phyloP scores from a whole-genome alignment of 2,888 invertebrate genomes.

The Stictocephala bisonia region DNA sequence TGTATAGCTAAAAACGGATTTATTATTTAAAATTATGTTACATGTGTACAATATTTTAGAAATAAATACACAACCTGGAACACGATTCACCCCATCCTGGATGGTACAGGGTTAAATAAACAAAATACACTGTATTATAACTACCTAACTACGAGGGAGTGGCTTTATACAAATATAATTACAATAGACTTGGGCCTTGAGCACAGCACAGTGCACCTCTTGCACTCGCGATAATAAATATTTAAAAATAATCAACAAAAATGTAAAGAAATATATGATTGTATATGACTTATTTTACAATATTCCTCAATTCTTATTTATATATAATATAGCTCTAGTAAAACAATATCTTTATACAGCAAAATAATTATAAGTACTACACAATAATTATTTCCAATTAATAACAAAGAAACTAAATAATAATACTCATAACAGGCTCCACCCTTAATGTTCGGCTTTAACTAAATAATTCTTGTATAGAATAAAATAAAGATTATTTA shows the following conservation, averaged over 20 bases:
- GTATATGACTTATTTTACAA: slow-evolving; percentile 38
- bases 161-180: slow-evolving; percentile 40
- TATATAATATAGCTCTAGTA: not conserved
- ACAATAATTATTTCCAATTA: slow-evolving; percentile 13
- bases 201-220: not conserved
- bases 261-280: slow-evolving; percentile 18
- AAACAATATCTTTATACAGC: slow-evolving; percentile 33
- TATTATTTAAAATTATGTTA: slow-evolving; percentile 46
- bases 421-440: no score
- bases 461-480: no score
- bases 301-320: slow-evolving; percentile 27
- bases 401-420: not conserved
- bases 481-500: no score
- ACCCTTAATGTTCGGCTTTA: no score
- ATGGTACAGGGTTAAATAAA: not conserved
- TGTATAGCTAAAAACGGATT: slow-evolving; percentile 46
- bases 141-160: slow-evolving; percentile 10
- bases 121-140: slow-evolving; percentile 23
- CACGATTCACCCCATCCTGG: not conserved
- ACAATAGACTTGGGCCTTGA: slow-evolving; percentile 27
- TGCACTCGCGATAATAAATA: slow-evolving; percentile 33
- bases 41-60: slow-evolving; percentile 47
- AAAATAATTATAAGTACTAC: slow-evolving; percentile 34
- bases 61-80: slow-evolving; percentile 41
- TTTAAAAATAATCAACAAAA: slow-evolving; percentile 38